Base-by-base conservation (phyloP, 92 coral and sea anemone species). In the Zoanthus gigantus region DNA sequence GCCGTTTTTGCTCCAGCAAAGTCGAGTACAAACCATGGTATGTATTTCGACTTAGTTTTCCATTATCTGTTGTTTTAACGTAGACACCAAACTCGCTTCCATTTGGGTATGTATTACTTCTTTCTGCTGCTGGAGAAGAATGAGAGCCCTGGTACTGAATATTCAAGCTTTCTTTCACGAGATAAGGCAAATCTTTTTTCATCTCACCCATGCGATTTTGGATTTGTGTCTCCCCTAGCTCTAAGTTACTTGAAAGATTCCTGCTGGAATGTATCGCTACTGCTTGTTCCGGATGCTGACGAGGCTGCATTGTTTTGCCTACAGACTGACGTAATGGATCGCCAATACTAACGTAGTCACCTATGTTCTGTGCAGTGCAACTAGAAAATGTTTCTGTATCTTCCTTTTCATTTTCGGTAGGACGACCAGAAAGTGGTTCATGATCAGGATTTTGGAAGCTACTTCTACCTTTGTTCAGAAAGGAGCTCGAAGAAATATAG, bases 261-360 rank as follows among this genome's bases (percentile, higher is more conserved):
- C 10, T 16, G n/a, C 16, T 13, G 2, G 60, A 9, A 37, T 46
- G 52, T 9, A 53, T 65, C 10, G 58, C 18, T 5, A 1, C 13
- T 65, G 63, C 61, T 5, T 29, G 37, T 6, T 56, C 85, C 18
- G 65, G 75, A 66, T 81, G 65, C 31, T 66, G 85, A 42, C 2
- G 16, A 23, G 74, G 13, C 10, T 18, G 34, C 18, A 44, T 45
- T 47, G 12, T 23, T 28, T 28, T 47, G 37, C n/a, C 44, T 16
- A 6, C 71, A 29, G 60, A 29, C 12, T 17, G 42, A 66, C 6
- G 57, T 14, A 52, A 10, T 10, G 5, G 60, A 32, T 5, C 44
- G 5, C 44, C 74, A 18, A 81, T 12, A 81, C 46, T 0, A 44
- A 81, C 85, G 65, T 66, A 81, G 3, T 15, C 85, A 3, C 30